phyloP scores from a whole-genome alignment of 2,113 vertebrate species.

The Nothobranchius kuhntae region DNA sequence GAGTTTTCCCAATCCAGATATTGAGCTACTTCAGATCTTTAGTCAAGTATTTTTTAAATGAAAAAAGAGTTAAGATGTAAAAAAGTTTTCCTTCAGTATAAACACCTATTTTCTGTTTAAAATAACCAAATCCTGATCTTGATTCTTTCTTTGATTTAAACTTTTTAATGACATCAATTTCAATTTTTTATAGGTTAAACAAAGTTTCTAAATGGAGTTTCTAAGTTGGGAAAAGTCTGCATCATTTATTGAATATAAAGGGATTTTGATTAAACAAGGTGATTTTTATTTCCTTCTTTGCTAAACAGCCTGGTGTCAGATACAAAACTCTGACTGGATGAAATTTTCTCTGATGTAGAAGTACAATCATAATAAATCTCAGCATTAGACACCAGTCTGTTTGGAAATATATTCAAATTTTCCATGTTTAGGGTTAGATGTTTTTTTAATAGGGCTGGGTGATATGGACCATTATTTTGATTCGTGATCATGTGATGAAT shows the following conservation, averaged over 20 bases:
- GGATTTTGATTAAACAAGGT: neutral
- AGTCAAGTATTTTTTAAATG: neutral
- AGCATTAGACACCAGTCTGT: slow-evolving; percentile 40
- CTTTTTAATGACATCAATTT: too few relatives aligned
- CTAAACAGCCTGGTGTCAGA: slow-evolving; percentile 57
- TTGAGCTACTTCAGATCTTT: neutral
- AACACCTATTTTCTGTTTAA: too few relatives aligned
- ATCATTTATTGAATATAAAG: neutral
- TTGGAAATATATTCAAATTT: slow-evolving; percentile 17
- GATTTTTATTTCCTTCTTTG: neutral
- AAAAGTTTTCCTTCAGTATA: too few relatives aligned
- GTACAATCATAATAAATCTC: too few relatives aligned
- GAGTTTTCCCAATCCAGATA: slow-evolving; percentile 52
- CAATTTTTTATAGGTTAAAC: slow-evolving; percentile 1
- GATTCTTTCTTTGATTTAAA: too few relatives aligned
- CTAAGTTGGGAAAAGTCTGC: slow-evolving; percentile 41
- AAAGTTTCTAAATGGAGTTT: slow-evolving; percentile 4
- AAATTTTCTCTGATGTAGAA: neutral
- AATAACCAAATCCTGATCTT: too few relatives aligned
- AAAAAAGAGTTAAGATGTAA: too few relatives aligned
- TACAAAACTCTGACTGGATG: neutral
- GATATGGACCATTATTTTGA: neutral
- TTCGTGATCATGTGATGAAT: neutral
- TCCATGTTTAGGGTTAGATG: slow-evolving; percentile 23
- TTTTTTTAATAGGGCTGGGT: slow-evolving; percentile 19